These are phyloP conservation scores for Leucozona laternaria DNA, from an alignment of 2,888 invertebrate species.

Conservation along the genomic window DNA sequence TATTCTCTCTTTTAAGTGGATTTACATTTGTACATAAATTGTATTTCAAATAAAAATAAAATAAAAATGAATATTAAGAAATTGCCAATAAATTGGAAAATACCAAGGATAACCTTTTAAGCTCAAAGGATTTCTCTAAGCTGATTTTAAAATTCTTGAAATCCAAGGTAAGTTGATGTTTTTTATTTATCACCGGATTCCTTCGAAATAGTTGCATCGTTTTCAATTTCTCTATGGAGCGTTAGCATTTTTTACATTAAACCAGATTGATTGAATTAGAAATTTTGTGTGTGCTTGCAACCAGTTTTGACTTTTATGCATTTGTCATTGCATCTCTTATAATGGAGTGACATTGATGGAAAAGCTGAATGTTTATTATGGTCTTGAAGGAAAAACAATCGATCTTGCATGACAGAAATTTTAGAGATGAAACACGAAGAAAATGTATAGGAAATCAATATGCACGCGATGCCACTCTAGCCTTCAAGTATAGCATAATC, in stretches of 20 bases:
- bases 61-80: constrained; percentile 52
- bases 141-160: constrained; percentile 21
- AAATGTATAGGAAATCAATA: constrained; percentile 16
- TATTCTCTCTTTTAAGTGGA: constrained; percentile 27
- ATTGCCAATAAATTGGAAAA: constrained; percentile 36
- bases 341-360: constrained; percentile 28
- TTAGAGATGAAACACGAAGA: neutral
- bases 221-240: neutral
- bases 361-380: neutral
- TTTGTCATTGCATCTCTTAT: constrained; percentile 17
- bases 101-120: constrained; percentile 61
- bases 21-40: constrained; percentile 7
- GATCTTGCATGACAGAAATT: neutral
- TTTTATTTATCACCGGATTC: neutral
- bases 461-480: too few relatives aligned
- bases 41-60: neutral
- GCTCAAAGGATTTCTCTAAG: constrained; percentile 53
- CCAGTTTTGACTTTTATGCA: constrained; percentile 25
- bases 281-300: constrained; percentile 18
- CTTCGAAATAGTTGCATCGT: neutral
- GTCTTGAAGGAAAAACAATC: neutral
- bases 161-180: constrained; percentile 44
- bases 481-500: too few relatives aligned
- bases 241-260: constrained; percentile 7
- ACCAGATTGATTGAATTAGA: constrained; percentile 48